phyloP scores from a whole-genome alignment of 2,113 vertebrate species.

The Pelecanoides urinatrix region DNA sequence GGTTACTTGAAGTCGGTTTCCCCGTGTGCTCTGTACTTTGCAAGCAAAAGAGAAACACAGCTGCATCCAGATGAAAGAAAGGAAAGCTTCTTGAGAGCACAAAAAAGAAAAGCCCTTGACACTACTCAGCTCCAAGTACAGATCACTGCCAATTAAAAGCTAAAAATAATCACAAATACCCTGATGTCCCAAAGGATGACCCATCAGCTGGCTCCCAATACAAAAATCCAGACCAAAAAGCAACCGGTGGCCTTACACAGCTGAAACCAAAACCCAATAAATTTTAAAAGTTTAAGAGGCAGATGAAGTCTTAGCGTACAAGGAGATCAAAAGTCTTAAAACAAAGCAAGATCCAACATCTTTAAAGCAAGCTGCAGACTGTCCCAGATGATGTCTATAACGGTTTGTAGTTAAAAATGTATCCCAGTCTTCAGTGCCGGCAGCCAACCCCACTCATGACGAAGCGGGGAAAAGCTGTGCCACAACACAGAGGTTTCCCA shows the following conservation, averaged over 20 bases:
- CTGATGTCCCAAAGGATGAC: neutral
- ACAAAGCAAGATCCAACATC: neutral
- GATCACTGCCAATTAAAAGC: slow-evolving; percentile 41
- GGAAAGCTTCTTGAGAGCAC: slow-evolving; percentile 13
- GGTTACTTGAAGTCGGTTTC: neutral
- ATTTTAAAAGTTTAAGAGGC: neutral
- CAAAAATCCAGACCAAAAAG: neutral
- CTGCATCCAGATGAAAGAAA: slow-evolving; percentile 35
- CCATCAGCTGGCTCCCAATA: neutral
- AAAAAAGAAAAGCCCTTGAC: slow-evolving; percentile 5
- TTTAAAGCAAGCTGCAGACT: neutral
- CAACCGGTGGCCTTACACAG: neutral
- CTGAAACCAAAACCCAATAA: neutral
- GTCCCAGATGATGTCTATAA: neutral
- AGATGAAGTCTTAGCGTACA: neutral
- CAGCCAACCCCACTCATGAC: neutral
- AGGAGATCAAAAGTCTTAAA: neutral
- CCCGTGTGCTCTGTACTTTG: fast-evolving
- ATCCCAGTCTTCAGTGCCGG: neutral
- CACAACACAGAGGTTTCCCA: neutral
- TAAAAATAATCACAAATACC: slow-evolving; percentile 46
- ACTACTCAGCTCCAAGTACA: neutral
- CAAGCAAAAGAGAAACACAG: neutral
- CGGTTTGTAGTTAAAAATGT: neutral
- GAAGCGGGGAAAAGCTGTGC: neutral